phyloP scores from a whole-genome alignment of 2,113 vertebrate genomes.

The Salvelinus alpinus region DNA sequence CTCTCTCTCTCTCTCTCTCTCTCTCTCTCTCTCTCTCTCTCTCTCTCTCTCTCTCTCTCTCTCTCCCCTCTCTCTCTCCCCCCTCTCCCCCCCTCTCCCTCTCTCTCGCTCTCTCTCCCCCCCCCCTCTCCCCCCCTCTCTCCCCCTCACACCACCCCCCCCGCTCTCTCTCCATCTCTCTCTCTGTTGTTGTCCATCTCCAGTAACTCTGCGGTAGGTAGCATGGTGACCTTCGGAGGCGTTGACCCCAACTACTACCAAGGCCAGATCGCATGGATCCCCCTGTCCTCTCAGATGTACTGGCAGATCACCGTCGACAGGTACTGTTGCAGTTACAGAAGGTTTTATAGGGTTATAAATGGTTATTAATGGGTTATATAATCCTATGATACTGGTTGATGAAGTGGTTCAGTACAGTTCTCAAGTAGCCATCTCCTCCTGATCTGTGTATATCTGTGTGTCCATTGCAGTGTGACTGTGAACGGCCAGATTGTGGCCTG shows the following conservation, averaged over 20 bases:
- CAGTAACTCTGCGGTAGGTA: slow-evolving; percentile 60
- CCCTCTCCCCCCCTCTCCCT: not conserved
- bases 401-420: not conserved
- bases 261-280: slow-evolving; percentile 71
- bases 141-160: no score
- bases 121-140: no score
- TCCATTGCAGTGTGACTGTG: slow-evolving; percentile 54
- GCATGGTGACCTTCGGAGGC: slow-evolving; percentile 71
- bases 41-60: rapidly evolving
- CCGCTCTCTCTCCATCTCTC: no score
- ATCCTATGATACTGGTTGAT: not conserved
- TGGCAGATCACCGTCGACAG: slow-evolving; percentile 79
- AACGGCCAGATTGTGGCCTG: slow-evolving; percentile 70
- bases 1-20: rapidly evolving
- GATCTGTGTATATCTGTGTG: not conserved
- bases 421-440: not conserved
- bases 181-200: not conserved
- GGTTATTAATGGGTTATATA: not conserved
- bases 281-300: slow-evolving; percentile 63
- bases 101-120: no score
- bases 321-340: slow-evolving; percentile 45
- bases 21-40: rapidly evolving
- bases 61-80: not conserved
- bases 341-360: not conserved
- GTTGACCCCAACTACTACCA: slow-evolving; percentile 61